A percentile compares a stretch with the other conserved stretches of the same genome.
Conservation (phyloP, 1,140 invertebrate species). For the Drosophila dunni region DNA sequence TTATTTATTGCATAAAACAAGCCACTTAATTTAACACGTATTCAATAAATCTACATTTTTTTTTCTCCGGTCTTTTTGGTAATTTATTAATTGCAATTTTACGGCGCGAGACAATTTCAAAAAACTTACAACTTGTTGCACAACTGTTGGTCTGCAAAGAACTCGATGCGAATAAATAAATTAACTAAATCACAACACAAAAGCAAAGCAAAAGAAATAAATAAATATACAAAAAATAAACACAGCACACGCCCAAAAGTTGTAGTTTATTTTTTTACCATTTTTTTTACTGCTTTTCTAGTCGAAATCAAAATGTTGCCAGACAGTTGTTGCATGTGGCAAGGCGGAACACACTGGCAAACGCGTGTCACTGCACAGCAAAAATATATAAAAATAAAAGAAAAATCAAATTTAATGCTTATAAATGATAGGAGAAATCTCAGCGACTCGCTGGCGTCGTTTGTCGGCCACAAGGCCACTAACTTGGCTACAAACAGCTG, state of each 20-base stretch:
- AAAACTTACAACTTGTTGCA: constrained; percentile 59
- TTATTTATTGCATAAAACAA: constrained; percentile 18
- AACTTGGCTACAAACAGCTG: not conserved
- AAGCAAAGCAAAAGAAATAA: constrained; percentile 13
- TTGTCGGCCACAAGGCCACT: not conserved
- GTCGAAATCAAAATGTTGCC: not conserved
- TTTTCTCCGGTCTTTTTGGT: constrained; percentile 7
- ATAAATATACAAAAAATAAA: constrained; percentile 42
- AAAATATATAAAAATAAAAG: not conserved
- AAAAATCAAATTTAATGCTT: constrained; percentile 20
- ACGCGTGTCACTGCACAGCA: constrained; percentile 13
- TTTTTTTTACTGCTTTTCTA: constrained; percentile 6
- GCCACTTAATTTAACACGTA: constrained; percentile 21
- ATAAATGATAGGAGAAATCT: not conserved
- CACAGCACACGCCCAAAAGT: constrained; percentile 69
- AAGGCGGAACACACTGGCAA: constrained; percentile 65
- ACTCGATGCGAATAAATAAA: constrained; percentile 53
- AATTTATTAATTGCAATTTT: constrained; percentile 71
- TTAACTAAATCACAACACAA: constrained; percentile 19
- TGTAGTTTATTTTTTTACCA: constrained; percentile 20
- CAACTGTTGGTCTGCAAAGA: constrained; percentile 53
- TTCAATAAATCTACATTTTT: constrained; percentile 54
- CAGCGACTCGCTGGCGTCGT: not conserved
- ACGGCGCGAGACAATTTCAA: constrained; percentile 48
- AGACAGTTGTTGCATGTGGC: constrained; percentile 24